Base-by-base conservation (phyloP, 2,797 vertebrate genomes). In the Alca torda region DNA sequence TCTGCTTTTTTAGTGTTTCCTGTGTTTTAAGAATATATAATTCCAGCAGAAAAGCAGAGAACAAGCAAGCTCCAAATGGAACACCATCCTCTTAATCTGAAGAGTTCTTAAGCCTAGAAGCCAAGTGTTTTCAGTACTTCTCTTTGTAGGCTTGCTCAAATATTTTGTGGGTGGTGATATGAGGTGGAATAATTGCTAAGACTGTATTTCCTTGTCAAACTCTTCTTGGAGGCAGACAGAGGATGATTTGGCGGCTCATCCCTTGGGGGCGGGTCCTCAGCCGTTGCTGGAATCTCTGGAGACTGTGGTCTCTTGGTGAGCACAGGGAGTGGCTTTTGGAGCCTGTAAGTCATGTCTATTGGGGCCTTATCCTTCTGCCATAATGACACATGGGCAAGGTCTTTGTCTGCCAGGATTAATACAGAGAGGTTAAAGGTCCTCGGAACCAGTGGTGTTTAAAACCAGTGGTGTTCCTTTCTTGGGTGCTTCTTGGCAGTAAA, bases 51-150 rank as follows among this genome's bases (percentile, higher is more conserved):
- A 90, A 57, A 88, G 20, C 17, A 35, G n/a, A 77, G 30, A 46
- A 68, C 12, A 21, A 73, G 51, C 45, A 69, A 73, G 60, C 14
- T 39, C 30, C 5, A 3, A 41, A n/a, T 30, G 54, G 39, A 90
- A 51, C 76, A 65, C 41, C n/a, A 8, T 11, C 65, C 63, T 48
- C 46, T 19, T 48, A n/a, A 26, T 65, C 72, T 82, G 88, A 69
- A 60, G 75, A 74, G 43, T 94, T 77, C 80, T 93, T 64, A 61
- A 81, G 60, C 89, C 93, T 95, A 87, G 91, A 73, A 95, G 57
- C 90, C 78, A 92, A 80, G 65, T 53, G 78, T 84, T 92, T 91
- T 54, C 53, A 68, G 84, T 53, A 9, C 59, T 82, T 86, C 37
- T 84, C 51, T 57, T 94, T 76, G 60, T 51, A 83, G 61, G 35